Evolutionary conservation across 2,113 vertebrate genomes (phyloP).

Genomic region (Sclerurus mexicanus): DNA sequence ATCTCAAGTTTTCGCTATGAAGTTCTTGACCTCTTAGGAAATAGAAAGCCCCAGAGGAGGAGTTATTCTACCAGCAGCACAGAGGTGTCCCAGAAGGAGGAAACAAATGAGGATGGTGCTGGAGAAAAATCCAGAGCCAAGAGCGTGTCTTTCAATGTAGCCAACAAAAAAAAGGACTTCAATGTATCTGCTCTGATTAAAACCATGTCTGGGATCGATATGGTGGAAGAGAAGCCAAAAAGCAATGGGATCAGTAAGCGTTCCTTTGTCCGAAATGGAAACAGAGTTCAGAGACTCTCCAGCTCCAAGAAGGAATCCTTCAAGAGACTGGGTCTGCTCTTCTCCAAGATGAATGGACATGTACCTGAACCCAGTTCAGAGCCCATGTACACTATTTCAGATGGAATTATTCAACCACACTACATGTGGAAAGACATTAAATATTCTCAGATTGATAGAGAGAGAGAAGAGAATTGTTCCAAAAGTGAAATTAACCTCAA

Average conservation of each 20-base stretch:
- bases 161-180: slow-evolving; percentile 76
- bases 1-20: slow-evolving; percentile 98
- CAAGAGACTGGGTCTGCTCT: slow-evolving; percentile 89
- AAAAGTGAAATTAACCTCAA: slow-evolving; percentile 89
- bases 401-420: slow-evolving; percentile 87
- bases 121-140: slow-evolving; percentile 77
- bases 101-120: slow-evolving; percentile 74
- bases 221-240: slow-evolving; percentile 85
- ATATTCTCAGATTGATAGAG: slow-evolving; percentile 79
- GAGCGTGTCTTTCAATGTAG: slow-evolving; percentile 76
- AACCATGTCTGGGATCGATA: slow-evolving; percentile 83
- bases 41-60: slow-evolving; percentile 88
- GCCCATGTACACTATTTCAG: slow-evolving; percentile 90
- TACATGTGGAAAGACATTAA: slow-evolving; percentile 88
- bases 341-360: slow-evolving; percentile 89
- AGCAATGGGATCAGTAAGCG: slow-evolving; percentile 87
- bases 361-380: slow-evolving; percentile 78
- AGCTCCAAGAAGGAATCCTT: slow-evolving; percentile 87
- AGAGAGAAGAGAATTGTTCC: slow-evolving; percentile 80
- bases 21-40: slow-evolving; percentile 93
- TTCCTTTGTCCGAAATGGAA: slow-evolving; percentile 79
- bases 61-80: slow-evolving; percentile 89
- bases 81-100: slow-evolving; percentile 85
- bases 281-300: slow-evolving; percentile 81
- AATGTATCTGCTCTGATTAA: slow-evolving; percentile 86